Base-by-base conservation (phyloP, 1,140 invertebrate species). In the Hestina assimilis region DNA sequence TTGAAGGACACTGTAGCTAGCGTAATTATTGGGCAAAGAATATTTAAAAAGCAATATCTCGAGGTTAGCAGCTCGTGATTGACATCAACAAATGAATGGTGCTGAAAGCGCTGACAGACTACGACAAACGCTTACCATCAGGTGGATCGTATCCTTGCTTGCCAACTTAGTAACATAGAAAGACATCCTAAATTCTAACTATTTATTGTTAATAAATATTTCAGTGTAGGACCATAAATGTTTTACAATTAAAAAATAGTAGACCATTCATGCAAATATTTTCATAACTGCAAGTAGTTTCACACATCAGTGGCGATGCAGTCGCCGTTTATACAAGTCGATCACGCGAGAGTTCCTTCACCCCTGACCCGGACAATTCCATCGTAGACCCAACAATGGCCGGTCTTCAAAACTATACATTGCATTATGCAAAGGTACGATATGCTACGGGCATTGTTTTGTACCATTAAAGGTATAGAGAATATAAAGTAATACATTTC, bases 311-410 rank as follows among this genome's bases (percentile, higher is more conserved):
- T 28, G 63, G 17, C 48, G 19, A 46, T 58, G 59, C 59, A 66
- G 50, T 48, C 56, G 55, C 35, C 48, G 46, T 46, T 59, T 63
- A 48, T 65, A 63, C 59, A 59, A 56, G 48, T 17, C 54, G 61
- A 76, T 76, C 78, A 79, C 70, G 78, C 78, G 55, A 74, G 35
- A 62, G 77, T 68, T 80, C 73, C 31, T 73, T 80, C 48, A 78
- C 75, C 75, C 40, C 63, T 78, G 75, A 80, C 77, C 77, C 63
- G 75, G 55, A 57, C 65, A 35, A 66, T 31, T 48, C 64, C 28
- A 46, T 19, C 19, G 4, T 40, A 45, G 41, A 24, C 28, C 42
- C n/a, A 41, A 29, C 28, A 51, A 58, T 35, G 35, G 14, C 43
- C 20, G 24, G 38, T 43, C 24, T 42, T 29, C 38, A 28, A 53